Evolutionary conservation across 2,797 vertebrate species (phyloP).

Genomic region (Lepidocolaptes lacrymiger): DNA sequence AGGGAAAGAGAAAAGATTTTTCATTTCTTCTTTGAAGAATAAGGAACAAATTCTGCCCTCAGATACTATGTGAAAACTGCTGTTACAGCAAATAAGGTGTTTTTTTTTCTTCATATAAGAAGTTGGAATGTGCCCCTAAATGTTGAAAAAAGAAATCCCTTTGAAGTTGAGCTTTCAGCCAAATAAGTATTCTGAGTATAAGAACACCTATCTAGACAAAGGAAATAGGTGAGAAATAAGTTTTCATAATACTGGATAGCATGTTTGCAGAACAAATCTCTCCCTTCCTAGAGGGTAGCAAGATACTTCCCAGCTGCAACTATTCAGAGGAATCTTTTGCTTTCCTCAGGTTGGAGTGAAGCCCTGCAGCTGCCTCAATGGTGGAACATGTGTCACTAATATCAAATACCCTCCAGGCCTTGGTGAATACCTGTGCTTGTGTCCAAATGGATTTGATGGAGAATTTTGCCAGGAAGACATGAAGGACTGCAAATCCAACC

Average conservation of each 20-base stretch:
- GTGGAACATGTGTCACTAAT: conserved; percentile 80
- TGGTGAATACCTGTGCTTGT: conserved; percentile 83
- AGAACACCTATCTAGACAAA: background rate
- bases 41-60: conserved; percentile 29
- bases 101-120: background rate
- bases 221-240: background rate
- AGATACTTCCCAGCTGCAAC: background rate
- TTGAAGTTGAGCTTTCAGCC: background rate
- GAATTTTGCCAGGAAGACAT: conserved; percentile 73
- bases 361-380: conserved; percentile 78
- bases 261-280: background rate
- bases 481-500: conserved; percentile 60
- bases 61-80: background rate
- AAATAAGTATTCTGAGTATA: background rate
- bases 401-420: conserved; percentile 82
- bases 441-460: conserved; percentile 76
- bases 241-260: background rate
- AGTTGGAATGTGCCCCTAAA: background rate
- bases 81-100: background rate
- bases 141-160: background rate
- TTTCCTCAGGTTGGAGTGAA: conserved; percentile 77
- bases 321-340: background rate
- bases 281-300: background rate
- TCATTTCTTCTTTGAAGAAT: conserved; percentile 40
- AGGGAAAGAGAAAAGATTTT: background rate